phyloP scores from a whole-genome alignment of 2,888 invertebrate genomes.

The Nomada fucata region DNA sequence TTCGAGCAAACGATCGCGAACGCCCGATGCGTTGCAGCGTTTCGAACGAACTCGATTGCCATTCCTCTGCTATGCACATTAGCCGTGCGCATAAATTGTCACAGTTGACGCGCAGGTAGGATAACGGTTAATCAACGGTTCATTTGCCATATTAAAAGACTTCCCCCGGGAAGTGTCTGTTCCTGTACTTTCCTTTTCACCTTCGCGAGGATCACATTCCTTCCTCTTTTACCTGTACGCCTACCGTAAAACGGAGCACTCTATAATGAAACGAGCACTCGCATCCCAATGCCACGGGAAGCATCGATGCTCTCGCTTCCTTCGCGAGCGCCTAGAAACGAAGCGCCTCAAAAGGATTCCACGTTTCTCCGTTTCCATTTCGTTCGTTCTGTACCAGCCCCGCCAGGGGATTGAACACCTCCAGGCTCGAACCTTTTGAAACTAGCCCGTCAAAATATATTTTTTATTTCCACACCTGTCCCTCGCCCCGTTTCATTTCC shows the following conservation, averaged over 20 bases:
- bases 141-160: background rate
- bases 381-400: background rate
- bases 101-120: background rate
- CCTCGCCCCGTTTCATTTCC: background rate
- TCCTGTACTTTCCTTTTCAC: background rate
- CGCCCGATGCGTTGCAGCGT: background rate
- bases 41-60: too few species aligned
- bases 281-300: background rate
- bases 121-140: background rate
- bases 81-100: too few species aligned
- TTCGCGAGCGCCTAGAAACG: background rate
- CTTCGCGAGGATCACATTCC: background rate
- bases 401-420: conserved; percentile 1
- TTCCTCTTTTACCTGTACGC: too few species aligned
- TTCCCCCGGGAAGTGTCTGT: background rate
- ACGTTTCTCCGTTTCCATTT: background rate
- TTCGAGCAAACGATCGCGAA: background rate
- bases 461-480: background rate
- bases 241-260: too few species aligned
- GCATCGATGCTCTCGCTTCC: background rate
- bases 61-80: too few species aligned
- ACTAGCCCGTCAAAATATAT: background rate
- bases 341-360: background rate
- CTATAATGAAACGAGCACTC: too few species aligned
- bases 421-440: background rate